Base-by-base conservation (phyloP, 2,797 vertebrate species). In the Hemibagrus guttatus region DNA sequence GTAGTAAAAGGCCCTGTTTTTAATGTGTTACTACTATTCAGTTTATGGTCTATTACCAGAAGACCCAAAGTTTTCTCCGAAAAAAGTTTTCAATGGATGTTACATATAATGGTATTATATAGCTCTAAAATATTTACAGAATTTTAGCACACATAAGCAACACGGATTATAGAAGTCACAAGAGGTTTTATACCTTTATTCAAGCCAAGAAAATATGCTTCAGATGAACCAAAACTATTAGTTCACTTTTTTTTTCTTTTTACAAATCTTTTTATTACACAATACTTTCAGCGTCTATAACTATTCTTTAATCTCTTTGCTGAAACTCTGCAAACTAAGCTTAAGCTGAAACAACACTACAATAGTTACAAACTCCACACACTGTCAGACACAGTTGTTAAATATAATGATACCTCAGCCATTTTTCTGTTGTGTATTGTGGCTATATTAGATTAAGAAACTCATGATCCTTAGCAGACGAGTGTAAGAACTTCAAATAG, bases 181-280 rank as follows among this genome's bases (percentile, higher is more conserved):
- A 54, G 46, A 85, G 59, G 39, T 71, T 86, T 83, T 79, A 79
- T 23, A 83, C 17, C 64, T 88, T 88, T 88, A 88, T 88, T 88
- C 84, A 84, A 86, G 64, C 81, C 39, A 85, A 78, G 76, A 88
- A 78, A 83, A 85, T 85, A 82, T 58, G 81, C 21, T 83, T 79
- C 28, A 85, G 68, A 79, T 85, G 61, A 88, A 68, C 39, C 63
- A 88, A 83, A 88, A 83, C 72, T 83, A 81, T 71, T 31, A 79
- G 84, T 71, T 54, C 39, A 56, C 21, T 12, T 63, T 56, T 79
- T 75, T 68, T 64, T 78, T 75, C 58, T 49, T 72, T 76, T 35
- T 39, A 81, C 14, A 87, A 59, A 72, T 49, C 39, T 46, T 64
- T 81, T 52, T 68, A 82, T 54, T 52, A 52, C 63, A 68, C 28